Percentiles rank a stretch among this genome's conserved stretches.
These are phyloP conservation scores for Meta bourneti DNA, from an alignment of 2,888 invertebrate genomes.

Conservation along the genomic window DNA sequence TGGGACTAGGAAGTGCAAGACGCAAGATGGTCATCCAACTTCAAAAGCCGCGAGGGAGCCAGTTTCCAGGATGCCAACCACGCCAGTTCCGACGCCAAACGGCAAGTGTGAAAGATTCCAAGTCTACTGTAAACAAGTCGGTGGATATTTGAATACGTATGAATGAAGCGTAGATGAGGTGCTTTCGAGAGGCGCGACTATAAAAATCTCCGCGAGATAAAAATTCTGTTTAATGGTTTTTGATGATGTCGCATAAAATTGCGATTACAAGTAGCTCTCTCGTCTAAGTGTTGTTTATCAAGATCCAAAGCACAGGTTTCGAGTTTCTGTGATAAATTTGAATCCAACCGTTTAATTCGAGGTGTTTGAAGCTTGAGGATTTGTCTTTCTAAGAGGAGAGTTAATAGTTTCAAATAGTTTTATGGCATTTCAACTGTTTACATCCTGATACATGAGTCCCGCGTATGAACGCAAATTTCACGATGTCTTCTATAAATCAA, in stretches of 20 bases:
- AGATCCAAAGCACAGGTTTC: neutral
- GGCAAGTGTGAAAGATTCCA: neutral
- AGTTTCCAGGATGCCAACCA: constrained; percentile 5
- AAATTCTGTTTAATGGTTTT: neutral
- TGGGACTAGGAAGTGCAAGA: constrained; percentile 1
- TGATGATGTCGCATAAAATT: neutral
- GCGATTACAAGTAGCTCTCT: neutral
- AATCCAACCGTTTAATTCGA: neutral
- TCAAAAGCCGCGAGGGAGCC: neutral
- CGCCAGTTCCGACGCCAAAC: constrained; percentile 21
- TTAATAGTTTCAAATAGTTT: no score
- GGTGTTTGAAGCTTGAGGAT: neutral
- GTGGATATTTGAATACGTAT: neutral
- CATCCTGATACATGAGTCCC: no score
- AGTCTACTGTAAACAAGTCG: neutral
- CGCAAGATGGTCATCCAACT: constrained; percentile 23
- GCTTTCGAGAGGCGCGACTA: neutral
- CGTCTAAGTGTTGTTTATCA: neutral
- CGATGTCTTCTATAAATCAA: no score
- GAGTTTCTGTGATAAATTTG: neutral
- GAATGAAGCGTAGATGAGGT: neutral
- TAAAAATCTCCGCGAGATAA: neutral
- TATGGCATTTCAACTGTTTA: no score
- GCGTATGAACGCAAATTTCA: no score
- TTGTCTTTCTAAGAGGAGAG: neutral